These are phyloP conservation scores for Prunella fulvescens DNA, from an alignment of 2,113 vertebrate genomes.

Conservation along the genomic window DNA sequence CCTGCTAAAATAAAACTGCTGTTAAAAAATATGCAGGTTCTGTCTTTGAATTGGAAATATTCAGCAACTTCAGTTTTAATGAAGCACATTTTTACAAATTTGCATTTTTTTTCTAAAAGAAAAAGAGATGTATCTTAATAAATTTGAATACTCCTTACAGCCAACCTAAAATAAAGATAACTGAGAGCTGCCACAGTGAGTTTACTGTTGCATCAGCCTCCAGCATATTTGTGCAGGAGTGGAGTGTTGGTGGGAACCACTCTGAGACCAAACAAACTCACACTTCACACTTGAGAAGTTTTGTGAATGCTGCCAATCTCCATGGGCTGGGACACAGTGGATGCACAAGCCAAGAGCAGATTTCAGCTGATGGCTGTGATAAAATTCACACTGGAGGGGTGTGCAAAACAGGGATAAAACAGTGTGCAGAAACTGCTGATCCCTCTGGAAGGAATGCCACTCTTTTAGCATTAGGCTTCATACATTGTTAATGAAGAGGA, in stretches of 20 bases:
- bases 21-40: background rate
- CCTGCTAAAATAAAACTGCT: background rate
- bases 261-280: background rate
- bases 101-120: background rate
- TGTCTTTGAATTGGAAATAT: background rate
- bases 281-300: background rate
- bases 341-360: background rate
- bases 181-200: background rate
- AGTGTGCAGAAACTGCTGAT: background rate
- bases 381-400: background rate
- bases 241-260: background rate
- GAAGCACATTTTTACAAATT: background rate
- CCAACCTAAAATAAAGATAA: background rate
- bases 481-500: constrained; percentile 1
- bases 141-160: background rate
- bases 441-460: background rate
- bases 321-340: background rate
- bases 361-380: background rate
- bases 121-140: background rate
- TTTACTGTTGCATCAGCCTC: background rate
- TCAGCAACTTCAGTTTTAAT: background rate
- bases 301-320: background rate
- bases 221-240: background rate
- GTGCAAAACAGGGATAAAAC: background rate
- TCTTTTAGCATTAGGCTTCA: background rate